A percentile compares a stretch with the other conserved stretches of the same genome.
Conservation (phyloP, 2,888 invertebrate genomes). For the Willowsia nigromaculata region DNA sequence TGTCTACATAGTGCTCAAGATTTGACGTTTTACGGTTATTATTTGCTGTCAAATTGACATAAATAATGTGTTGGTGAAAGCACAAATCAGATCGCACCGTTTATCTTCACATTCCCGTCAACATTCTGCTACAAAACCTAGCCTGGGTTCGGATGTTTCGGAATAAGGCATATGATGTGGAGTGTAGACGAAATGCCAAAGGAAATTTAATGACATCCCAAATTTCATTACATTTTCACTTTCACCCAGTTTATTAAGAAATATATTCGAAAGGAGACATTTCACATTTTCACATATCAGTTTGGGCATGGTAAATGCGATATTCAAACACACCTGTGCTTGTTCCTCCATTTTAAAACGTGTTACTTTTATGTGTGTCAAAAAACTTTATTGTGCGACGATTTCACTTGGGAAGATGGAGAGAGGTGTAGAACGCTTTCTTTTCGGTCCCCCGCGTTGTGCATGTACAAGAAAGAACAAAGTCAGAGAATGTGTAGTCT, state of each 20-base stretch:
- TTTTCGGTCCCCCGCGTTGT: not conserved
- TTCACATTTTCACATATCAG: too few species aligned
- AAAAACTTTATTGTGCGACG: too few species aligned
- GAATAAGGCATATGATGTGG: not conserved
- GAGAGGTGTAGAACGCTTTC: not conserved
- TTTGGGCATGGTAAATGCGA: not conserved
- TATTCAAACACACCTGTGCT: not conserved
- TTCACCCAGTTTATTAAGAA: not conserved
- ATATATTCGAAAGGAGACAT: not conserved
- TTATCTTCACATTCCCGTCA: not conserved
- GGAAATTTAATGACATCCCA: conserved; percentile 18
- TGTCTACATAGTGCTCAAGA: too few species aligned
- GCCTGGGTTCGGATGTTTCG: not conserved
- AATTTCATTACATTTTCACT: not conserved
- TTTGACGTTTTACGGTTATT: not conserved
- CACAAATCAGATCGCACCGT: not conserved
- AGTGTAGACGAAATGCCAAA: not conserved
- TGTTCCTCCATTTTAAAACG: too few species aligned
- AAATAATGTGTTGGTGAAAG: conserved; percentile 23
- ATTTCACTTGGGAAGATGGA: not conserved
- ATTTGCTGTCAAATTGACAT: conserved; percentile 6
- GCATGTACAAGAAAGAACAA: too few species aligned
- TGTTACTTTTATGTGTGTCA: too few species aligned
- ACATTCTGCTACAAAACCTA: not conserved
- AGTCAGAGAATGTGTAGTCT: too few species aligned